Evolutionary conservation across 2,888 invertebrate genomes (phyloP).

Genomic region (Automeris io): DNA sequence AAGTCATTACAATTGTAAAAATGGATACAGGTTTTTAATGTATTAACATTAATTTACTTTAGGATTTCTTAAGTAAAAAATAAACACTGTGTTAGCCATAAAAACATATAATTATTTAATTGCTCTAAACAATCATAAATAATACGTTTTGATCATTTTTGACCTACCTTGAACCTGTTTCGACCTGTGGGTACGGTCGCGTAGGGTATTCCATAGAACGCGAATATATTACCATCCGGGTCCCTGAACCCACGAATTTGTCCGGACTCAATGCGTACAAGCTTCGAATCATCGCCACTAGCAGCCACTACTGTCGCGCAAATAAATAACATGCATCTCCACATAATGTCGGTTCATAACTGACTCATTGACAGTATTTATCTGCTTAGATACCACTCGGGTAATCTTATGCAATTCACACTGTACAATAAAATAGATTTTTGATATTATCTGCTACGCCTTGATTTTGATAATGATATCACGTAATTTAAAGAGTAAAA

Average conservation of each 20-base stretch:
- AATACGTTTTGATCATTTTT: no score
- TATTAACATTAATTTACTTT: no score
- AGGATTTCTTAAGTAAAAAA: no score
- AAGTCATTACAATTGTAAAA: no score
- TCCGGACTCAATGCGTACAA: conserved; percentile 32
- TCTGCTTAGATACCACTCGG: background rate
- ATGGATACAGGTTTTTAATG: no score
- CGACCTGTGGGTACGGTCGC: conserved; percentile 42
- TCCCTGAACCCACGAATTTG: conserved; percentile 32
- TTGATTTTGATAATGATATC: no score
- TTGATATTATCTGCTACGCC: no score
- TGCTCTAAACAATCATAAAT: background rate
- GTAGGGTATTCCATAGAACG: conserved; percentile 44
- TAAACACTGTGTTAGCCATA: background rate
- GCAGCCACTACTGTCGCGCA: conserved; percentile 4
- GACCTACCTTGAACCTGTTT: conserved; percentile 34
- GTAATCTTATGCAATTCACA: conserved; percentile 1
- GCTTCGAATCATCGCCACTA: conserved; percentile 12
- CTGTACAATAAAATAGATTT: no score
- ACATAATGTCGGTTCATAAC: conserved; percentile 5
- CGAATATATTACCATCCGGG: conserved; percentile 22
- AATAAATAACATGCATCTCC: conserved; percentile 8
- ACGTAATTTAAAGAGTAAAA: no score
- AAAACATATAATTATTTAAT: no score
- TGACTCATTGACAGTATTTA: background rate